Evolutionary conservation across 2,797 vertebrate species (phyloP).

Genomic region (Okamejei kenojei): DNA sequence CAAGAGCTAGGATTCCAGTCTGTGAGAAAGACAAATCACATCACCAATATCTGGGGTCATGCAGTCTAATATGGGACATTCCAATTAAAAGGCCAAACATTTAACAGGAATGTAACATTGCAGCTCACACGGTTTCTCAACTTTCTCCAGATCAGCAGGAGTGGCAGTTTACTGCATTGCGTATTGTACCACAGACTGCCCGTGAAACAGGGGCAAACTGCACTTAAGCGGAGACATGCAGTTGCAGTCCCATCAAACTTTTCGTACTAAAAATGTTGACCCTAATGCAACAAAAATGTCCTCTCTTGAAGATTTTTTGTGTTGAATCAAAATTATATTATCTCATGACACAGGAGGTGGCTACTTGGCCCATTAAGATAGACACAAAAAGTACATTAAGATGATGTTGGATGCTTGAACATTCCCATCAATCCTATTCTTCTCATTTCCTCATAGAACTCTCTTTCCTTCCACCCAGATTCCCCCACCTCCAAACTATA

Average conservation of each 20-base stretch:
- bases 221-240: neutral
- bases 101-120: neutral
- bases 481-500: no score
- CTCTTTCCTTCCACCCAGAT: no score
- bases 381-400: no score
- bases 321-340: neutral
- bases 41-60: neutral
- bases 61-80: neutral
- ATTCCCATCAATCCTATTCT: no score
- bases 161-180: neutral
- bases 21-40: constrained; percentile 46
- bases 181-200: neutral
- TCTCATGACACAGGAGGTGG: no score
- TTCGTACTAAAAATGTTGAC: neutral
- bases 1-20: constrained; percentile 69
- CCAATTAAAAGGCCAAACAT: neutral
- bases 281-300: neutral
- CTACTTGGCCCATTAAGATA: no score
- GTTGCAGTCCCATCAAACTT: neutral
- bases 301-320: neutral
- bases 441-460: no score
- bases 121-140: neutral
- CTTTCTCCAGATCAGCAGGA: neutral
- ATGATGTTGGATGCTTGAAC: no score
- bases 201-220: neutral